Evolutionary conservation across 2,113 vertebrate species (phyloP), one percentile per base, ranked within the genome.

Genomic region (Pangasianodon hypophthalmus): DNA sequence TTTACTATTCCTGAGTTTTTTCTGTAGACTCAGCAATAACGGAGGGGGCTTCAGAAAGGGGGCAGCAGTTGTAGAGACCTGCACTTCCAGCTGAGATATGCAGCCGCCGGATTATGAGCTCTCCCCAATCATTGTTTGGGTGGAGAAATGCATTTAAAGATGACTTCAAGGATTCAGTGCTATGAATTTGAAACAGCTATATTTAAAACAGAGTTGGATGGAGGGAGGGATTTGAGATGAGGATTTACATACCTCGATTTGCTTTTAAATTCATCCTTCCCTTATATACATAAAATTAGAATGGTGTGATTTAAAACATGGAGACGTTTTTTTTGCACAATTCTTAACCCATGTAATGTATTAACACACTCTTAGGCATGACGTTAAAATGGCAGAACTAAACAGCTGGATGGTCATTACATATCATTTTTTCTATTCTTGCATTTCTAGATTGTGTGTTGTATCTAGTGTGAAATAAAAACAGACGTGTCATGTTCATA

Each of bases 1-100:
- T 88, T 10, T 5, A 94, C 93, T 93, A 95, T 96, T 96, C 95
- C 94, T 95, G 92, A 94, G 96, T 95, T 96, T 93, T 58, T 97
- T 97, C 93, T 95, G 96, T 94, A 94, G 92, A 96, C 96, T 97
- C 73, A 79, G 73, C 52, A 62, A 13, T 48, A 60, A 46, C 26
- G 26, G 87, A 93, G 93, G 93, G 95, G 95, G 94, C 92, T 96
- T 93, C 92, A 94, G 90, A 95, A 94, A 32, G 91, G 95, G 94
- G 77, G 64, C 58, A 84, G 56, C 24, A 21, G 46, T 54, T 7
- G 4, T 16, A 19, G 54, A 80, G 82, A 81, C 90, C 73, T 54
- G 48, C 82, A 67, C 54, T 87, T 85, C 80, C 60, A 60, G 67
- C 79, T 4, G 24, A 89, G 56, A 86, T 48, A 77, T 46, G 52